A percentile compares a stretch with the other conserved stretches of the same genome.
Conservation (phyloP, 2,888 invertebrate genomes). For the Cosmia pyralina region DNA sequence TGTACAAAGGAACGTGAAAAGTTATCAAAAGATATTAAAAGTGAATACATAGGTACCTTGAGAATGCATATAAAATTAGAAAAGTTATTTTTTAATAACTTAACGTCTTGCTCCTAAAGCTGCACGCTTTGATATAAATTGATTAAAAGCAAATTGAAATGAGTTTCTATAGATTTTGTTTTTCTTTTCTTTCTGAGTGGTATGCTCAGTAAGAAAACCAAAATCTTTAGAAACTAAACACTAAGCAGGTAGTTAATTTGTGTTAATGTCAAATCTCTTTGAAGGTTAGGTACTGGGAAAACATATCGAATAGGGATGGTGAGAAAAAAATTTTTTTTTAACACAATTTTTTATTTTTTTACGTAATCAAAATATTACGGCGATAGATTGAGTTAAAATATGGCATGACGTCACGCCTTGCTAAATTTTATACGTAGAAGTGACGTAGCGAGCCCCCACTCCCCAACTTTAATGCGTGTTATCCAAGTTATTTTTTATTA, state of each 20-base stretch:
- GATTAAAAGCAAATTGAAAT: neutral
- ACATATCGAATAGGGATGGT: neutral
- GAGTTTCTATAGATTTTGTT: neutral
- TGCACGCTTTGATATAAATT: neutral
- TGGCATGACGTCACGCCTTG: too few species aligned
- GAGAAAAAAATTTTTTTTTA: too few species aligned
- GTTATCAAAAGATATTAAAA: conserved; percentile 48
- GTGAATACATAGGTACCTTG: conserved; percentile 5
- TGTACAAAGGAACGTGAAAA: conserved; percentile 39
- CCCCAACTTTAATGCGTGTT: too few species aligned
- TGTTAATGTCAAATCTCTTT: neutral
- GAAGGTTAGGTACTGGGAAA: neutral
- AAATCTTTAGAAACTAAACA: too few species aligned
- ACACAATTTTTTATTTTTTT: too few species aligned
- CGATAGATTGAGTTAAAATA: too few species aligned
- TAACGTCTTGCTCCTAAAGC: neutral
- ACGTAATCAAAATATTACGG: too few species aligned
- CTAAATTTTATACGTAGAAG: too few species aligned
- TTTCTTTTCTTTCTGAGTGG: too few species aligned
- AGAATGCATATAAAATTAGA: conserved; percentile 4
- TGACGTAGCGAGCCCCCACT: too few species aligned
- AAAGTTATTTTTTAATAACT: conserved; percentile 6
- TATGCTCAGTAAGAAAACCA: neutral
- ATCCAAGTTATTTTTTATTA: too few species aligned
- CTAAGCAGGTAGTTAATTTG: neutral